Base-by-base conservation (phyloP, 37 sponge, comb jelly and placozoan genomes). In the Petrosia ficiformis region DNA sequence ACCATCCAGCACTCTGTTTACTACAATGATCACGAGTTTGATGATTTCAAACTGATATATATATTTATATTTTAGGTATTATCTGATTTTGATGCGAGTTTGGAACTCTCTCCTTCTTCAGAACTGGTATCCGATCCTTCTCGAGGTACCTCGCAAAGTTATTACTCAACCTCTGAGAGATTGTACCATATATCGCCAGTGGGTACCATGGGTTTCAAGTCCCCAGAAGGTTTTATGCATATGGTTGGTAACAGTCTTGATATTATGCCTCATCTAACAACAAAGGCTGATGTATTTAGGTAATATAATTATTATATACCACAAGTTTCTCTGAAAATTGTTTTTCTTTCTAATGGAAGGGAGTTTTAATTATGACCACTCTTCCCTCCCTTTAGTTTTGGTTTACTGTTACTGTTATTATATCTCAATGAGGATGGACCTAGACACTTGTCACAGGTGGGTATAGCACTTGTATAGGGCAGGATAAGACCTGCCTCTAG, bases 51-150 rank as follows among this genome's bases (percentile, higher is more conserved):
- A n/a, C n/a, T n/a, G n/a, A n/a, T n/a, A n/a, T 26, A 61, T 61
- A 5, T 5, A 6, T 5, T 61, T 8, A 26, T 48, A 19, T 14
- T 48, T 8, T 61, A 61, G 63, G 63, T 61, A 6, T n/a, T 61
- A 11, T 61, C 63, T 61, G 63, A 61, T n/a, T 61, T 61, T 61
- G 63, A 61, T 61, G 63, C 63, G 28, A 26, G 28, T 61, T 29
- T 61, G 11, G 63, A 61, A 29, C 28, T 61, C 28, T 5, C 28
- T 48, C 8, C 54, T 26, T 24, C 5, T n/a, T 24, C 28, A 26
- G n/a, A 24, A 26, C 63, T 61, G 5, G 28, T 26, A 8, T 29
- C 63, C 6, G 63, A 61, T 61, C 28, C 63, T 61, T 14, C 54
- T 48, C 54, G 54, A 8, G 8, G 14, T 48, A 48, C 14, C 14